Evolutionary conservation across 2,888 invertebrate genomes (phyloP).

Genomic region (Pachydiplax longipennis): DNA sequence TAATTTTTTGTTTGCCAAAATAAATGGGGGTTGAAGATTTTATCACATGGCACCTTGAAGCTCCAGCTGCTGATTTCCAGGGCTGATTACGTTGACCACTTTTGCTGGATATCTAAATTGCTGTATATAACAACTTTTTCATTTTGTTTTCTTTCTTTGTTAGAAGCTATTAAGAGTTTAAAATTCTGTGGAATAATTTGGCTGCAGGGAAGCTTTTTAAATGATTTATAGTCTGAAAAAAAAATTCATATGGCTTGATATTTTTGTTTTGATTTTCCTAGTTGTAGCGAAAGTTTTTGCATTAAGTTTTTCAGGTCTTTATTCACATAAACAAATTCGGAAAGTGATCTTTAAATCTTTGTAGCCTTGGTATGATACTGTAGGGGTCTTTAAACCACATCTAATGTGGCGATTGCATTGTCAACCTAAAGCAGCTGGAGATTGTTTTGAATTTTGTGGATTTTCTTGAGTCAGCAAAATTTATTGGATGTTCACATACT

Average conservation of each 20-base stretch:
- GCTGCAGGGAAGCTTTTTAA: not conserved
- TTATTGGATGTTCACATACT: constrained; percentile 13
- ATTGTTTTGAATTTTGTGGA: constrained; percentile 27
- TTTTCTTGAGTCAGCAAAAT: constrained; percentile 24
- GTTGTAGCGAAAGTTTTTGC: not conserved
- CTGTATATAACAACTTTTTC: not conserved
- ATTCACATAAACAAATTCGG: not conserved
- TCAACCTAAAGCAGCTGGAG: constrained; percentile 1
- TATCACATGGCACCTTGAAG: constrained; percentile 1
- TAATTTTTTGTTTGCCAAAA: constrained; percentile 37
- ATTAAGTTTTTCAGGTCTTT: not conserved
- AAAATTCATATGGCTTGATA: not conserved
- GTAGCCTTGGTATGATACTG: not conserved
- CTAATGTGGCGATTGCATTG: constrained; percentile 10
- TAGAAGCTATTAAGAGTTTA: not conserved
- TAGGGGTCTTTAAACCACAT: not conserved
- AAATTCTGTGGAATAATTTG: not conserved
- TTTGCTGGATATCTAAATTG: not conserved
- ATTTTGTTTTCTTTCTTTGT: not conserved
- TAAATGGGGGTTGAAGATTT: constrained; percentile 29
- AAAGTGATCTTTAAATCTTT: not conserved
- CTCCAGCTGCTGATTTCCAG: constrained; percentile 22
- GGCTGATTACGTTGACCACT: constrained; percentile 1
- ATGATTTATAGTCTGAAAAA: not conserved
- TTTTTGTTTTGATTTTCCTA: not conserved